phyloP scores from a whole-genome alignment of 2,888 invertebrate species.

The Ophion costatus region DNA sequence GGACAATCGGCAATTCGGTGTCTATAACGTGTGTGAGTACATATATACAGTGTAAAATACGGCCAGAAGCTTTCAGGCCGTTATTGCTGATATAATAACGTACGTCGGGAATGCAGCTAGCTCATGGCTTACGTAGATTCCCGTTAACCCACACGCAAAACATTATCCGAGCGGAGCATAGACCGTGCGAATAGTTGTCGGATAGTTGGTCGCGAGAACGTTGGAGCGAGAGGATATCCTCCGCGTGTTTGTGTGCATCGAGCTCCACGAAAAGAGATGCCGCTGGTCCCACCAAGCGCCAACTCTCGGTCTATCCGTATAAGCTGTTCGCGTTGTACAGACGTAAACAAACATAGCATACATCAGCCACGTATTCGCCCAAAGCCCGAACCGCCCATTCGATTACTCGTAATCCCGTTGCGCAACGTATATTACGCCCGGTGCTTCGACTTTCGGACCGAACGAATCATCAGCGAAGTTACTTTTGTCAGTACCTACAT shows the following conservation, averaged over 20 bases:
- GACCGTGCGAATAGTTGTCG: conserved; percentile 49
- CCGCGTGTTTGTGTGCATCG: conserved; percentile 8
- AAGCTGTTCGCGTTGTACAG: conserved; percentile 22
- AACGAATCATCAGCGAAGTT: conserved; percentile 33
- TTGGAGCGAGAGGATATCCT: conserved; percentile 34
- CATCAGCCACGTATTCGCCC: conserved; percentile 44
- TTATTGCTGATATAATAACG: conserved; percentile 69
- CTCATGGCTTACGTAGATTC: conserved; percentile 59
- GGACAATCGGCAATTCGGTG: conserved; percentile 34
- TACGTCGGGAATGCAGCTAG: conserved; percentile 67
- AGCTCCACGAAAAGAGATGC: conserved; percentile 47
- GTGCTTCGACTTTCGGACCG: conserved; percentile 14
- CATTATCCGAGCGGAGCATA: conserved; percentile 55
- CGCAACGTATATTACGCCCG: conserved; percentile 59
- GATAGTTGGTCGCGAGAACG: conserved; percentile 47
- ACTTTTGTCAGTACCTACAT: background rate
- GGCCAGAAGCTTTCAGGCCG: conserved; percentile 46
- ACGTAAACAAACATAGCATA: conserved; percentile 18
- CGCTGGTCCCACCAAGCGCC: conserved; percentile 19
- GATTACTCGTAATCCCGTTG: conserved; percentile 67
- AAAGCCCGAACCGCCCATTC: conserved; percentile 56
- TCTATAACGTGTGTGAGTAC: conserved; percentile 1
- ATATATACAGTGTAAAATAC: conserved; percentile 4
- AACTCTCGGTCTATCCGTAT: conserved; percentile 57
- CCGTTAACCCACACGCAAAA: conserved; percentile 69